These are phyloP conservation scores for Diorhabda sublineata DNA, from an alignment of 1,140 invertebrate species.

Conservation along the genomic window DNA sequence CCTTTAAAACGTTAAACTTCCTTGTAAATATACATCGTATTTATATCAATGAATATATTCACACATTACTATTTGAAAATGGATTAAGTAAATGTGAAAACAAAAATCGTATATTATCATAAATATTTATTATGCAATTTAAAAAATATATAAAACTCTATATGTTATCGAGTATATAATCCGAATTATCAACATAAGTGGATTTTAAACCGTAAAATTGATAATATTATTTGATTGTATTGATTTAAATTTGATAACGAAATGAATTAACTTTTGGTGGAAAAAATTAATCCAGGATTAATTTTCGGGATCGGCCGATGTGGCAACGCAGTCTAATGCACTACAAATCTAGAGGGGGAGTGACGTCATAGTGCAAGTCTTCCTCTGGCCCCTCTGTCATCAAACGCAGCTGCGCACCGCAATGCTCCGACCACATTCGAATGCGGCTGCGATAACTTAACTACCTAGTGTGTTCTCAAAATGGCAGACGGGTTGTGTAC, in stretches of 20 bases:
- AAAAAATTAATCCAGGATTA: neutral
- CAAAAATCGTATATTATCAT: no score
- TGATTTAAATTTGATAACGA: neutral
- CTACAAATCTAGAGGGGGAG: conserved; percentile 27
- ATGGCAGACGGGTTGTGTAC: conserved; percentile 50
- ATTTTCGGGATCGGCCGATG: neutral
- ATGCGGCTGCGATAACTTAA: neutral
- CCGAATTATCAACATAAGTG: no score
- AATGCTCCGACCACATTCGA: conserved; percentile 1
- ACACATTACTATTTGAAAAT: neutral
- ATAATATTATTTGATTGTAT: no score
- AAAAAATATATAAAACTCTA: no score
- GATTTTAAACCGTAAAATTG: no score
- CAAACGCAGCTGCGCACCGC: neutral
- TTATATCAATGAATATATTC: neutral
- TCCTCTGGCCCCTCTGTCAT: conserved; percentile 22
- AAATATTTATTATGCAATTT: no score
- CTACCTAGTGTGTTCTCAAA: conserved; percentile 38
- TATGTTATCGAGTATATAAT: no score
- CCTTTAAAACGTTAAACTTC: neutral
- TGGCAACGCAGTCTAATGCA: conserved; percentile 30
- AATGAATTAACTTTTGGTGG: neutral
- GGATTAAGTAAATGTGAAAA: neutral
- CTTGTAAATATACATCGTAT: neutral
- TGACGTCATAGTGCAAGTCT: conserved; percentile 37